Percentiles rank a stretch among this genome's conserved stretches.
Conservation (phyloP, 92 coral and sea anemone genomes). For the Heliopora coerulea region DNA sequence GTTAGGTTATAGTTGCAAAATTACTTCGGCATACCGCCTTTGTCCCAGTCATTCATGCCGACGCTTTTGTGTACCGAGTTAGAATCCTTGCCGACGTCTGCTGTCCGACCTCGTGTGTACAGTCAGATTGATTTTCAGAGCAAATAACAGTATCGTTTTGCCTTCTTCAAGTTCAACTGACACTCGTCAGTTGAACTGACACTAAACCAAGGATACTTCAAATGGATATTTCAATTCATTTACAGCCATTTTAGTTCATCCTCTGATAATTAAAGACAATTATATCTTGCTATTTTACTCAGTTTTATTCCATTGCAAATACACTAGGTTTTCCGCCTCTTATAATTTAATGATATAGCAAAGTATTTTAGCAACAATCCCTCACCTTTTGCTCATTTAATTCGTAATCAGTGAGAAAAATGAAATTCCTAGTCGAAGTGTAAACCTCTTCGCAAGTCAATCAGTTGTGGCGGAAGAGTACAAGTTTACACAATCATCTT, state of each 20-base stretch:
- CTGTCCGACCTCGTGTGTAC: not conserved
- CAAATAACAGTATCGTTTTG: conserved; percentile 1
- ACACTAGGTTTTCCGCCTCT: not conserved
- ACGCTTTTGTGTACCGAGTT: not conserved
- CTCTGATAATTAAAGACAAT: conserved; percentile 1
- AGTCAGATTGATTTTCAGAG: not conserved
- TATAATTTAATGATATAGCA: not conserved
- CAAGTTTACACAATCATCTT: not conserved
- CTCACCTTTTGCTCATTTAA: not conserved
- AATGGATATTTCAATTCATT: not conserved
- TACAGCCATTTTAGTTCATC: not conserved
- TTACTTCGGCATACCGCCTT: conserved; percentile 19
- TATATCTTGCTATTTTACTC: not conserved
- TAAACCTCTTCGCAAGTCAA: too few relatives aligned
- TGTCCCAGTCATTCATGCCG: conserved; percentile 12
- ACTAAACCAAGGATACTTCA: not conserved
- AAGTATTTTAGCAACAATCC: not conserved
- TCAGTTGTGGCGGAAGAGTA: too few relatives aligned
- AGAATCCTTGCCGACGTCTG: not conserved
- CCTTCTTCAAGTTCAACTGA: too few relatives aligned
- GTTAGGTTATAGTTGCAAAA: not conserved
- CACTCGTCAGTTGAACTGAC: too few relatives aligned
- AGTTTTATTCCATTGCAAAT: not conserved
- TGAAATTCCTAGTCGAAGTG: too few relatives aligned
- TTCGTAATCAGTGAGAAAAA: not conserved